Base-by-base conservation (phyloP, 2,888 invertebrate species). In the Halictus quadricinctus region DNA sequence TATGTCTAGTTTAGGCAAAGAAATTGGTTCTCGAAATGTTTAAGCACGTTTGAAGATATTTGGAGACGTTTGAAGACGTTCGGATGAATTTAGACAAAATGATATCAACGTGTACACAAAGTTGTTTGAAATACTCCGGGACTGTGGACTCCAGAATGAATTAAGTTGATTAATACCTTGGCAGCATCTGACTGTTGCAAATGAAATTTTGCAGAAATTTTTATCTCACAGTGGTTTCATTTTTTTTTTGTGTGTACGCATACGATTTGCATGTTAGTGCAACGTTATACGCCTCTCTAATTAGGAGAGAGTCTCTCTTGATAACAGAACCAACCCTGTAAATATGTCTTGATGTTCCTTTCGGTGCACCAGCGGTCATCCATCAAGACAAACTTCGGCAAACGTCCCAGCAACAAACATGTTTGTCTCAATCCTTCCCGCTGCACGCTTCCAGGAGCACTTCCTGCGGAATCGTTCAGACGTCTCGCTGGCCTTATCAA, bases 401-500 rank as follows among this genome's bases (percentile, higher is more conserved):
- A 79, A 58, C 50, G 15, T 78, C 6, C n/a, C 36, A 25, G 58
- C 69, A 46, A 72, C 75, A 80, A 75, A 79, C 58, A 75, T 69
- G 79, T 75, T 82, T 75, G 48, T 36, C 75, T 50, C 50, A 43
- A 78, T 64, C 50, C 70, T 75, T 75, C 66, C 43, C 73, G n/a
- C 7, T 21, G 48, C 50, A 41, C n/a, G 25, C 48, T 50, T 12
- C 48, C 73, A 50, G 12, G 48, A 36, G n/a, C 58, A 58, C 54
- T 66, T 74, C 76, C 77, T 69, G 54, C 73, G 43, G 36, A 70
- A 73, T 64, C 77, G 69, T 69, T 43, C 74, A 58, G n/a, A 43
- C 54, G 73, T 81, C 77, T 70, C 74, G 48, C 50, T 50, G 48
- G 25, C 21, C 72, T 76, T 83, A 76, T 76, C 76, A 79, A 60